Conservation (phyloP, 2,797 vertebrate species). For the Anisognathus igniventris region DNA sequence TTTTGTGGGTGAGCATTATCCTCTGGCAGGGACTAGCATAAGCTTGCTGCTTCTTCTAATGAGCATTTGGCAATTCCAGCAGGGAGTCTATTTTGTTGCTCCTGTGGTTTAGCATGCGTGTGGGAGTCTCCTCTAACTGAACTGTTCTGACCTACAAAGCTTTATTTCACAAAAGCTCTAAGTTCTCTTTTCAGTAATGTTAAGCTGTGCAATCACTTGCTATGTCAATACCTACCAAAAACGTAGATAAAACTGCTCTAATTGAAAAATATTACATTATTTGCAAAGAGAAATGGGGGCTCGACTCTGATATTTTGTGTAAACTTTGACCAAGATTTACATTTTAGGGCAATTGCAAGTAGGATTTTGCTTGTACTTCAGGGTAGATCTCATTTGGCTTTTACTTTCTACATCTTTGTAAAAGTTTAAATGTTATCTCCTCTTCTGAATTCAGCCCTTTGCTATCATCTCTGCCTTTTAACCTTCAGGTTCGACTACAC, state of each 20-base stretch:
- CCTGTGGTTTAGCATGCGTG: background rate
- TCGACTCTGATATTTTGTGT: background rate
- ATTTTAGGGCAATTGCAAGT: background rate
- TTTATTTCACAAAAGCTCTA: background rate
- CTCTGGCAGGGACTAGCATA: background rate
- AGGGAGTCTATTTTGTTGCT: conserved; percentile 22
- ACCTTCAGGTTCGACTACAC: background rate
- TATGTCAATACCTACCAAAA: background rate
- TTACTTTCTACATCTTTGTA: background rate
- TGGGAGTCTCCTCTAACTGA: conserved; percentile 1
- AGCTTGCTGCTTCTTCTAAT: background rate
- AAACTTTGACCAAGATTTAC: background rate
- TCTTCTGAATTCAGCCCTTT: background rate
- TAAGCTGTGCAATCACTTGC: background rate
- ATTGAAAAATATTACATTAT: background rate
- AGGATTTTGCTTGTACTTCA: background rate
- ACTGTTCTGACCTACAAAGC: conserved; percentile 16
- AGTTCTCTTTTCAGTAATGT: background rate
- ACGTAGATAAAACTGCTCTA: background rate
- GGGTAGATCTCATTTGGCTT: background rate
- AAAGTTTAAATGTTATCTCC: background rate
- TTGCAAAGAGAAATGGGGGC: background rate
- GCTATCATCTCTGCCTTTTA: background rate
- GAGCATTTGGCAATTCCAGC: conserved; percentile 26
- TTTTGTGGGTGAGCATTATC: background rate